These are phyloP conservation scores for Mustela lutreola DNA, from an alignment of 2,113 vertebrate genomes.

Conservation along the genomic window DNA sequence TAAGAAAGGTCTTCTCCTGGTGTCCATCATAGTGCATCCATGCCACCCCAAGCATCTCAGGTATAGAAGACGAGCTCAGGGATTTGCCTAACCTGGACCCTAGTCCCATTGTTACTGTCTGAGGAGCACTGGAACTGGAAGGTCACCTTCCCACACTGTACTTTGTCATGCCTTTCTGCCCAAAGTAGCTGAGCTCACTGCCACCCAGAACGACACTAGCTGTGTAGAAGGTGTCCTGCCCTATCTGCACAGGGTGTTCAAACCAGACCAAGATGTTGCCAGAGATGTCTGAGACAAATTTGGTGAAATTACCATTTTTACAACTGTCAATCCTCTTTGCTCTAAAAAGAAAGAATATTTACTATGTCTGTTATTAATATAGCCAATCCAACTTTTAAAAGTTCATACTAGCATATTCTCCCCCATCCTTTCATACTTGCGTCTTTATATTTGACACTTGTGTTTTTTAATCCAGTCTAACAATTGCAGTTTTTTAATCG, in stretches of 20 bases:
- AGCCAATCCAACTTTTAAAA: not conserved
- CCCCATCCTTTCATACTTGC: not conserved
- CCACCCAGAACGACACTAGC: slow-evolving; percentile 96
- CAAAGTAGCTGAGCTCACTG: slow-evolving; percentile 97
- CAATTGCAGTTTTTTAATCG: not conserved
- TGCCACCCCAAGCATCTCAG: slow-evolving; percentile 79
- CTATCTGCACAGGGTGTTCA: slow-evolving; percentile 96
- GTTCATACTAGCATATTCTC: not conserved
- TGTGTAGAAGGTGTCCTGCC: slow-evolving; percentile 97
- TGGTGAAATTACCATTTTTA: slow-evolving; percentile 81
- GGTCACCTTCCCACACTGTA: slow-evolving; percentile 96
- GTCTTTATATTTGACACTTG: not conserved
- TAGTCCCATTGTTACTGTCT: slow-evolving; percentile 98
- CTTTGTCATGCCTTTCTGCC: slow-evolving; percentile 98
- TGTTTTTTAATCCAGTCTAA: not conserved
- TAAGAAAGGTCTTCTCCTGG: not conserved
- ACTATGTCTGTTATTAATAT: not conserved
- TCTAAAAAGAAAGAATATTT: slow-evolving; percentile 37
- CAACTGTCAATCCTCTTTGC: not conserved
- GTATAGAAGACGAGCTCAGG: slow-evolving; percentile 98
- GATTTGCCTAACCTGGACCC: slow-evolving; percentile 98
- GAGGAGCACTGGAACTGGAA: slow-evolving; percentile 99
- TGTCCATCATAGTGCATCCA: rapidly evolving
- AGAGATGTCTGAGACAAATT: slow-evolving; percentile 95
- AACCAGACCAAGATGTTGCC: slow-evolving; percentile 96